Evolutionary conservation across 2,888 invertebrate species (phyloP).

Genomic region (Mythimna albipuncta): DNA sequence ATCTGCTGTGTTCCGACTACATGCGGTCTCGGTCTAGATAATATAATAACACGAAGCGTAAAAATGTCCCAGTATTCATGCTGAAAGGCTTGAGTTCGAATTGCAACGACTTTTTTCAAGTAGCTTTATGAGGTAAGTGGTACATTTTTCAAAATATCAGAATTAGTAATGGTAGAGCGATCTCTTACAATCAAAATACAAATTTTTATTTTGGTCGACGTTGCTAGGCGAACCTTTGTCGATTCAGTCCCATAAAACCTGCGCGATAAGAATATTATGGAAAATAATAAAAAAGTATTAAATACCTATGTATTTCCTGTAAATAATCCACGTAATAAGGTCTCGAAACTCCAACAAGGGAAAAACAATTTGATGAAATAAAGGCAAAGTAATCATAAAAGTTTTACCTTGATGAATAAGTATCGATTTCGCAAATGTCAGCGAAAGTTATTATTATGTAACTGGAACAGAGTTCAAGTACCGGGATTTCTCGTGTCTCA

Average conservation of each 20-base stretch:
- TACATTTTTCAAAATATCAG: neutral
- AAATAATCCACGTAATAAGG: constrained; percentile 19
- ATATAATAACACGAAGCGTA: neutral
- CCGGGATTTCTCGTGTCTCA: too few relatives aligned
- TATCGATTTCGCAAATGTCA: constrained; percentile 39
- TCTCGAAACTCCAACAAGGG: constrained; percentile 26
- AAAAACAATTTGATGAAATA: constrained; percentile 47
- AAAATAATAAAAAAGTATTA: neutral
- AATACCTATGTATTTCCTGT: neutral
- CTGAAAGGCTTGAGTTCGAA: neutral
- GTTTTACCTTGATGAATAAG: constrained; percentile 48
- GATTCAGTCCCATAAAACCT: neutral
- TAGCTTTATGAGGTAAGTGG: neutral
- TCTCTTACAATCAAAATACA: neutral
- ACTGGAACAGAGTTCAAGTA: neutral
- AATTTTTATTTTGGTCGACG: neutral
- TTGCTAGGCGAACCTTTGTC: too few relatives aligned
- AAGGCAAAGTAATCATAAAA: constrained; percentile 58
- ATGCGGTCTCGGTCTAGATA: neutral
- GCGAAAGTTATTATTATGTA: constrained; percentile 30
- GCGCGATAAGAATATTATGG: neutral
- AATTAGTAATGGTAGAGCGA: too few relatives aligned
- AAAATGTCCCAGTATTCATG: neutral
- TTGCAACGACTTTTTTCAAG: neutral
- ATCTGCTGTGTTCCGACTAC: constrained; percentile 9